Conservation (phyloP, 2,888 invertebrate genomes). For the Leptarthrus brevirostris region DNA sequence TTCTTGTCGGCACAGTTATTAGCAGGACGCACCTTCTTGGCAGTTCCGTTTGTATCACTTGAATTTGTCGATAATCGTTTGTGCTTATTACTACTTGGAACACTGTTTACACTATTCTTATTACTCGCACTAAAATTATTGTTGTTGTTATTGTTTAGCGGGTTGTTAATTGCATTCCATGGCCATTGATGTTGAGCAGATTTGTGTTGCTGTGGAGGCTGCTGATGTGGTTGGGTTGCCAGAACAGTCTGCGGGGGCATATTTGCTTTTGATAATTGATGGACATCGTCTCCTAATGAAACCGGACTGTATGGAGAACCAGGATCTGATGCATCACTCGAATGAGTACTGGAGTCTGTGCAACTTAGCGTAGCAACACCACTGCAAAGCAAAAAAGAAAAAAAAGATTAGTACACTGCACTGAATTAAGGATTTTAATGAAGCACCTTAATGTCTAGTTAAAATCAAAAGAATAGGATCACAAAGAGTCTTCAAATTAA, state of each 20-base stretch:
- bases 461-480: slow-evolving; percentile 1
- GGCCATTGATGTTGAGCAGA: slow-evolving; percentile 60
- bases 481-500: not conserved
- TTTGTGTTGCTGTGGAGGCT: slow-evolving; percentile 48
- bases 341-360: slow-evolving; percentile 77
- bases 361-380: slow-evolving; percentile 86
- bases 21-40: slow-evolving; percentile 61
- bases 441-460: not conserved
- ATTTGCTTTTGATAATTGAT: slow-evolving; percentile 54
- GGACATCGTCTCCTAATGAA: slow-evolving; percentile 71
- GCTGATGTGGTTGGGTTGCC: slow-evolving; percentile 50
- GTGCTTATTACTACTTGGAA: slow-evolving; percentile 54
- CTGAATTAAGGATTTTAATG: not conserved
- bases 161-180: slow-evolving; percentile 61
- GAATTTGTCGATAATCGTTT: slow-evolving; percentile 53
- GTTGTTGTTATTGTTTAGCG: slow-evolving; percentile 53
- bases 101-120: slow-evolving; percentile 46
- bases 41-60: slow-evolving; percentile 56
- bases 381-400: slow-evolving; percentile 69
- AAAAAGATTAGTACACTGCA: not conserved
- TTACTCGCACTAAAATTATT: slow-evolving; percentile 54
- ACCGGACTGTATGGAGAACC: slow-evolving; percentile 84
- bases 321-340: slow-evolving; percentile 88
- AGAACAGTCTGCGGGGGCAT: slow-evolving; percentile 59
- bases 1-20: slow-evolving; percentile 47